Evolutionary conservation across 2,888 invertebrate species (phyloP), one percentile per base, ranked within the genome.

Genomic region (Pandemis heparana): DNA sequence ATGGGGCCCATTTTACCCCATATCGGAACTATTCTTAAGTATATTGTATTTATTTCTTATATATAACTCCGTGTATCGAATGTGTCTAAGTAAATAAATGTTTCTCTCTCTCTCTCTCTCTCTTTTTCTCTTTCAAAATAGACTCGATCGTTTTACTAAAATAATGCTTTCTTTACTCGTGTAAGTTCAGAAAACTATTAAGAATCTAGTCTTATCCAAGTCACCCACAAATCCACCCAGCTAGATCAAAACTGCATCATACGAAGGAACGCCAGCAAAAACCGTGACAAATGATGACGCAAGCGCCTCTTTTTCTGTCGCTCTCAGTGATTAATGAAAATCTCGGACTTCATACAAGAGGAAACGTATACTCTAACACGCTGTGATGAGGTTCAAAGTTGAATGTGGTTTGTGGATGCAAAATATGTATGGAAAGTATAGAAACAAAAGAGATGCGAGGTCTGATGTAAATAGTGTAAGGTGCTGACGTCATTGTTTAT

Each of bases 291-390:
- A 62, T 62, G 62, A 61, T 12, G 61, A 41, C 41, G 62, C 62
- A 41, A 14, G 62, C 62, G 41, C 18, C 16, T 10, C 41, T 41
- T 62, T 41, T 16, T 62, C 41, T 18, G 18, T 62, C 62, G 62
- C 41, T 62, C 38, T n/a, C 60, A 5, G 39, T 62, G 62, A 62
- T 62, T 62, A 62, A 62, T 62, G 62, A 41, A 41, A 16, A 62
- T 38, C 62, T 10, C 62, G 5, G 38, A 23, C 18, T 7, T 38
- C 0, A 6, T 1, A 18, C n/a, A 3, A 5, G 8, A 61, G 12
- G n/a, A 8, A 41, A 62, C 16, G 0, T 9, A 38, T 7, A 41
- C 41, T 18, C 4, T 16, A 62, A 18, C 1, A 18, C 41, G 18
- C 8, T 10, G 18, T n/a, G 41, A 18, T 41, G 14, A 41, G 41